These are phyloP conservation scores for Trichechus manatus DNA, from an alignment of 2,113 vertebrate species.

Conservation along the genomic window DNA sequence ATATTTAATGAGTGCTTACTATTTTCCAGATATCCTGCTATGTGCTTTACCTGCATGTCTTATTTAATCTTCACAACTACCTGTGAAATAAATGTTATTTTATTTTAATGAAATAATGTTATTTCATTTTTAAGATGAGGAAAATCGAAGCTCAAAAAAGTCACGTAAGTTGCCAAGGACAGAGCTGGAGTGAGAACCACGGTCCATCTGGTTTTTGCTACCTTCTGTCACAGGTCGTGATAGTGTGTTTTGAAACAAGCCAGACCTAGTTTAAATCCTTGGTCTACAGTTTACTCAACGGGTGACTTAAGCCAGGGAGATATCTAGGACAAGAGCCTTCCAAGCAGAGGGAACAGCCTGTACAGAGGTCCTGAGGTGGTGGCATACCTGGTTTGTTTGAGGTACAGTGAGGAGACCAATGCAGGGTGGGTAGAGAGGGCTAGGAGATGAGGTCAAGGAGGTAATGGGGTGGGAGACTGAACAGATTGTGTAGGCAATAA, in stretches of 20 bases:
- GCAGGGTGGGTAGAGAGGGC: not conserved
- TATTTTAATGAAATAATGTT: not conserved
- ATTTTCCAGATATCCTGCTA: not conserved
- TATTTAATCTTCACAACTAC: constrained; percentile 3
- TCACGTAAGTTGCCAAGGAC: not conserved
- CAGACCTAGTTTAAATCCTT: not conserved
- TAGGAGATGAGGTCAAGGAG: not conserved
- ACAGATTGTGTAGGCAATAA: not conserved
- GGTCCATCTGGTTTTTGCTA: not conserved
- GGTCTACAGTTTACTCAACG: not conserved
- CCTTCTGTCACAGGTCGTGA: not conserved
- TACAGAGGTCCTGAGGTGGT: not conserved
- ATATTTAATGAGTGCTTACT: not conserved
- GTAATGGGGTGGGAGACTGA: not conserved
- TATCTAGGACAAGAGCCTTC: not conserved
- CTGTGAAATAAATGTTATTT: not conserved
- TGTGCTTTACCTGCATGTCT: constrained; percentile 31
- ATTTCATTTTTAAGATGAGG: constrained; percentile 42
- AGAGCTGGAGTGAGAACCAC: not conserved
- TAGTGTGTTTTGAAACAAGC: not conserved
- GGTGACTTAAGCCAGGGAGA: not conserved
- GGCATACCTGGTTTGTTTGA: not conserved
- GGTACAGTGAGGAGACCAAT: not conserved
- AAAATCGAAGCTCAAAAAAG: constrained; percentile 52
- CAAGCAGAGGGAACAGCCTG: not conserved